Conservation (phyloP, 2,888 invertebrate genomes). For the Taphrorychus bicolor region DNA sequence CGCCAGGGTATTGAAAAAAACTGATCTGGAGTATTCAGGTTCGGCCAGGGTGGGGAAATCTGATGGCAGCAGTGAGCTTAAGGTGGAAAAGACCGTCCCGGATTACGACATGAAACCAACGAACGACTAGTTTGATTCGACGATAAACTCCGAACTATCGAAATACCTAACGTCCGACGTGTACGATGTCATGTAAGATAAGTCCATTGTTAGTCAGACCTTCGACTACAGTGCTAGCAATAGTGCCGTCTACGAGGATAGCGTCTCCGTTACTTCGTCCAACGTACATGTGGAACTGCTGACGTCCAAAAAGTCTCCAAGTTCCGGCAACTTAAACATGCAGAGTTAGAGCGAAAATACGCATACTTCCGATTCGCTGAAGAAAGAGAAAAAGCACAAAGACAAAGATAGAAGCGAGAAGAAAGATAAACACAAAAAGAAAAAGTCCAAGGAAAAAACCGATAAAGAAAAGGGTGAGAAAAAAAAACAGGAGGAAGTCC, state of each 20-base stretch:
- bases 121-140: slow-evolving; percentile 60
- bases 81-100: slow-evolving; percentile 49
- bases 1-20: slow-evolving; percentile 53
- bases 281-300: slow-evolving; percentile 64
- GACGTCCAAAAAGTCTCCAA: slow-evolving; percentile 65
- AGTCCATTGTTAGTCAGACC: slow-evolving; percentile 59
- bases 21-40: slow-evolving; percentile 44
- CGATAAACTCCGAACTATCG: slow-evolving; percentile 60
- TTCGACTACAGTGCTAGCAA: slow-evolving; percentile 62
- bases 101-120: slow-evolving; percentile 60
- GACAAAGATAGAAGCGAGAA: slow-evolving; percentile 55
- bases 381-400: slow-evolving; percentile 42
- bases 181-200: slow-evolving; percentile 68
- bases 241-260: slow-evolving; percentile 62
- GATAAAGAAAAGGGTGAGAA: slow-evolving; percentile 62
- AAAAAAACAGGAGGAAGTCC: slow-evolving; percentile 61
- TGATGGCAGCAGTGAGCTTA: slow-evolving; percentile 39
- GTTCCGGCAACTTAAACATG: slow-evolving; percentile 63
- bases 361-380: slow-evolving; percentile 52
- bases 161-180: slow-evolving; percentile 61
- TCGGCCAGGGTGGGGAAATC: slow-evolving; percentile 38
- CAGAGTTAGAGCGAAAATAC: slow-evolving; percentile 61
- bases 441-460: slow-evolving; percentile 62
- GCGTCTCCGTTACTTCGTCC: slow-evolving; percentile 64
- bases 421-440: slow-evolving; percentile 59